These are phyloP conservation scores for Argyrosomus japonicus DNA, from an alignment of 2,113 vertebrate species.

Conservation along the genomic window DNA sequence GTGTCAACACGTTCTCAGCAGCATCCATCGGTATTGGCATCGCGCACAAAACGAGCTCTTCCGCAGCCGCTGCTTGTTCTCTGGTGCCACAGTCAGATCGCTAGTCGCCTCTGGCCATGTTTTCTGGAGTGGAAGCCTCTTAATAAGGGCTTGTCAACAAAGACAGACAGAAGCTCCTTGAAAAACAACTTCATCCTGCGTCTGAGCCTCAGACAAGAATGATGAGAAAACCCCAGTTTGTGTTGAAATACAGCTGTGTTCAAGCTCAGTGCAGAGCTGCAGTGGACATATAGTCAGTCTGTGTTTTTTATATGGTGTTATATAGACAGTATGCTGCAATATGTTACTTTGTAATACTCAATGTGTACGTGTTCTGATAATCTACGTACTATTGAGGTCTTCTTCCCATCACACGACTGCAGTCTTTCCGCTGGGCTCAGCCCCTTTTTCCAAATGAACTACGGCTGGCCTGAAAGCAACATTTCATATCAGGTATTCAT, in stretches of 20 bases:
- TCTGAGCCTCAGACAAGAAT: slow-evolving; percentile 34
- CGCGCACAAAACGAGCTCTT: slow-evolving; percentile 46
- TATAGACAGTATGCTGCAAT: neutral
- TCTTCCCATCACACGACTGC: neutral
- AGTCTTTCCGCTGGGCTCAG: slow-evolving; percentile 52
- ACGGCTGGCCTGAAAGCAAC: slow-evolving; percentile 70
- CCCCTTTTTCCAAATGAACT: slow-evolving; percentile 66
- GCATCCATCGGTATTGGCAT: slow-evolving; percentile 48
- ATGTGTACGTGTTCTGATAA: neutral
- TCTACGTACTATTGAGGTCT: neutral
- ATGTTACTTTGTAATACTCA: neutral
- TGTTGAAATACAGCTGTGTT: slow-evolving; percentile 8
- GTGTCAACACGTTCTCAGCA: slow-evolving; percentile 35
- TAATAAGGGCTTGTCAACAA: slow-evolving; percentile 80
- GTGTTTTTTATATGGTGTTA: neutral
- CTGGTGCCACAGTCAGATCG: slow-evolving; percentile 35
- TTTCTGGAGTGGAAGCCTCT: slow-evolving; percentile 59
- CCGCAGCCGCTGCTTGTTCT: slow-evolving; percentile 35
- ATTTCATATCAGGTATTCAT: slow-evolving; percentile 77
- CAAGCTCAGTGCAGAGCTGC: neutral
- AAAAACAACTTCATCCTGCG: slow-evolving; percentile 61
- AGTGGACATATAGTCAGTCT: neutral
- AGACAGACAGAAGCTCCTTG: slow-evolving; percentile 46
- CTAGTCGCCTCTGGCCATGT: slow-evolving; percentile 67
- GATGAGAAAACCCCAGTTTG: neutral